phyloP scores from a whole-genome alignment of 1,140 invertebrate species.

The Carposina sasakii region DNA sequence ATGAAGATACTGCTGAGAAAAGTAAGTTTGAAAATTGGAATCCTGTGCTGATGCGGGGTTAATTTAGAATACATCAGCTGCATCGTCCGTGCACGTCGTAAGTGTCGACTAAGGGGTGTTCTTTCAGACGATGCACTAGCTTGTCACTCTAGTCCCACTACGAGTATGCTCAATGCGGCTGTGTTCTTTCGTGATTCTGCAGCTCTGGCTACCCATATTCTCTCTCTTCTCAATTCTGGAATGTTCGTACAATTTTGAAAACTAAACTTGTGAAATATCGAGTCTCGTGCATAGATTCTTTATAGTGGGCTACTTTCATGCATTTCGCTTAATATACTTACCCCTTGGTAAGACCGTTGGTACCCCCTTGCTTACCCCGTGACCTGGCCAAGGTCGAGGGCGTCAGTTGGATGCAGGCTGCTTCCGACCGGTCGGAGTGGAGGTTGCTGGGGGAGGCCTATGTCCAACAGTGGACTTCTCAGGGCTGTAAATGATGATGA shows the following conservation, averaged over 20 bases:
- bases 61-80: neutral
- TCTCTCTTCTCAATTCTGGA: too few relatives aligned
- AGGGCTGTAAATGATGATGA: neutral
- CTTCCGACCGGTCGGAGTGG: neutral
- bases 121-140: too few relatives aligned
- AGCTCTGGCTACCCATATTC: neutral
- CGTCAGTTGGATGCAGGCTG: neutral
- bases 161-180: neutral
- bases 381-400: too few relatives aligned
- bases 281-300: too few relatives aligned
- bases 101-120: too few relatives aligned
- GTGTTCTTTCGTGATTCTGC: neutral
- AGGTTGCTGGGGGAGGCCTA: neutral
- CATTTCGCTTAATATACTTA: too few relatives aligned
- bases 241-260: too few relatives aligned
- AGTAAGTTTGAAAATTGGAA: conserved; percentile 39
- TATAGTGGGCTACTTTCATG: too few relatives aligned
- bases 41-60: neutral
- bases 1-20: conserved; percentile 42
- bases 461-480: neutral
- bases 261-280: too few relatives aligned
- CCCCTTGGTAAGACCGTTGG: too few relatives aligned
- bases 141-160: neutral
- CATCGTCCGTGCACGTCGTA: too few relatives aligned
- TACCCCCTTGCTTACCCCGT: too few relatives aligned